A percentile compares a stretch with the other conserved stretches of the same genome.
Evolutionary conservation across 2,888 invertebrate genomes (phyloP).

Genomic region (Druceiella hillmani): DNA sequence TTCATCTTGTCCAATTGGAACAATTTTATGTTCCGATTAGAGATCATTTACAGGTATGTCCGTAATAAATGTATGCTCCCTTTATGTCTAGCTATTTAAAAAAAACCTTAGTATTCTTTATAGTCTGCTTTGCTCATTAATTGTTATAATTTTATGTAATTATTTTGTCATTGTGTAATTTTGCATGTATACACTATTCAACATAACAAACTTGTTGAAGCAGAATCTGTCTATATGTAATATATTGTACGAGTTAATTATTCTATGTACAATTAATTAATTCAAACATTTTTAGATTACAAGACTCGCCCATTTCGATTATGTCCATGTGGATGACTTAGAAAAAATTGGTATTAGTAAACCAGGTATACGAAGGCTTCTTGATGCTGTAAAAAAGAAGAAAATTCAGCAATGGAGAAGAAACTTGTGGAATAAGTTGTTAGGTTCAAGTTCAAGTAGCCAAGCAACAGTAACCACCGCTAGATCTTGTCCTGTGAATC

Average conservation of each 20-base stretch:
- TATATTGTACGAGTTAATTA: no score
- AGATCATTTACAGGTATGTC: slow-evolving; percentile 80
- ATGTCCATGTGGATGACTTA: slow-evolving; percentile 91
- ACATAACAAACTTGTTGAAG: no score
- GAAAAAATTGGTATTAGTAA: slow-evolving; percentile 93
- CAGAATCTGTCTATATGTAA: no score
- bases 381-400: slow-evolving; percentile 89
- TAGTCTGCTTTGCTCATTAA: no score
- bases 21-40: slow-evolving; percentile 86
- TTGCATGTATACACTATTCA: no score
- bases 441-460: slow-evolving; percentile 50
- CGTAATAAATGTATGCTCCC: no score
- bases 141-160: no score
- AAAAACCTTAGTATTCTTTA: no score
- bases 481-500: no score
- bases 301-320: slow-evolving; percentile 91
- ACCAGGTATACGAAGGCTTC: slow-evolving; percentile 83
- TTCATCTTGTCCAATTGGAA: slow-evolving; percentile 85
- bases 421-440: slow-evolving; percentile 76
- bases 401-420: slow-evolving; percentile 76
- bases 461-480: no score
- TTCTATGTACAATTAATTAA: slow-evolving; percentile 2
- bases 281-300: slow-evolving; percentile 72
- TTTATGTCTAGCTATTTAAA: no score
- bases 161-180: no score